Percentiles rank a stretch among this genome's conserved stretches.
Conservation (phyloP, 1,140 invertebrate species). For the Procambarus clarkii region DNA sequence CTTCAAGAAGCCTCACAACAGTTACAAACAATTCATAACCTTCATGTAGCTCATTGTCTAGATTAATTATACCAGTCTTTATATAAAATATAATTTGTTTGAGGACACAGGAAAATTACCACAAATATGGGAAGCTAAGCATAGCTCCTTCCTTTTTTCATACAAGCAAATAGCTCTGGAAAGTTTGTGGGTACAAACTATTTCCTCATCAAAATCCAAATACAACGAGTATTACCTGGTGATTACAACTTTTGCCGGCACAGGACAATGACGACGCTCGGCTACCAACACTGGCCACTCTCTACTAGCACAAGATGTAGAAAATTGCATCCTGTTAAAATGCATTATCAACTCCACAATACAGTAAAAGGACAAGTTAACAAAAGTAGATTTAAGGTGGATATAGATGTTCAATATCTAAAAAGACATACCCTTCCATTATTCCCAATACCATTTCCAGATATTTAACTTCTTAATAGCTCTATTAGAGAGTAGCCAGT, state of each 20-base stretch:
- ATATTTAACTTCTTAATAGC: not conserved
- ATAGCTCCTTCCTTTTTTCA: slow-evolving; percentile 18
- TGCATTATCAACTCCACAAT: not conserved
- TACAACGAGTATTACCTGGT: slow-evolving; percentile 46
- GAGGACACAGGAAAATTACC: slow-evolving; percentile 40
- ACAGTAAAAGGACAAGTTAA: not conserved
- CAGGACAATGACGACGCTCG: not conserved
- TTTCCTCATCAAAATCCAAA: not conserved
- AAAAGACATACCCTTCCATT: not conserved
- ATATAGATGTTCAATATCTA: not conserved
- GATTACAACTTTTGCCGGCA: slow-evolving; percentile 33
- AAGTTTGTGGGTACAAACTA: not conserved
- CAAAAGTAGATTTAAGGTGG: not conserved
- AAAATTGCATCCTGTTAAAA: not conserved
- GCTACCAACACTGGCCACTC: not conserved
- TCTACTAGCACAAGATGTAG: not conserved
- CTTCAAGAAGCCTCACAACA: slow-evolving; percentile 44
- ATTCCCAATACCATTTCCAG: not conserved
- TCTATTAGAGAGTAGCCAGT: slow-evolving; percentile 35
- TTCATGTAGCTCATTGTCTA: slow-evolving; percentile 31
- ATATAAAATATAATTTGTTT: slow-evolving; percentile 48
- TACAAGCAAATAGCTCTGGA: slow-evolving; percentile 13
- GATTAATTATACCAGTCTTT: slow-evolving; percentile 51
- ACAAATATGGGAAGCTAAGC: slow-evolving; percentile 37
- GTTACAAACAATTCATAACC: slow-evolving; percentile 61